A percentile compares a stretch with the other conserved stretches of the same genome.
These are phyloP conservation scores for Tuberolachnus salignus DNA, from an alignment of 2,888 invertebrate genomes.

Conservation along the genomic window DNA sequence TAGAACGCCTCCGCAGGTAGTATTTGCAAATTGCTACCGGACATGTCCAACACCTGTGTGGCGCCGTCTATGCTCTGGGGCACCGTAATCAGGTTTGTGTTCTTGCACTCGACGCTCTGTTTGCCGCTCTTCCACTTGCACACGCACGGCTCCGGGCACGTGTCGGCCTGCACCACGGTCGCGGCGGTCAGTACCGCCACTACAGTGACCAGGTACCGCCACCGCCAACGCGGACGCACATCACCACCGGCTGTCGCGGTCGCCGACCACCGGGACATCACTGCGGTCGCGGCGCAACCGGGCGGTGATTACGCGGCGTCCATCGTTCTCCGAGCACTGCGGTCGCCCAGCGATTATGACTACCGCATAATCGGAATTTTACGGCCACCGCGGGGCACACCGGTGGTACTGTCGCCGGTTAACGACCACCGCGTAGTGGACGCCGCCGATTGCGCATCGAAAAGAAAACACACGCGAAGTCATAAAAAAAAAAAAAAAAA, in stretches of 20 bases:
- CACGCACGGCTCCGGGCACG: slow-evolving; percentile 77
- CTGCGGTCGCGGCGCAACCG: background rate
- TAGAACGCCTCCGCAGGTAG: slow-evolving; percentile 83
- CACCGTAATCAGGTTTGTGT: slow-evolving; percentile 80
- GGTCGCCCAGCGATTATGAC: background rate
- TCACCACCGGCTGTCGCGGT: background rate
- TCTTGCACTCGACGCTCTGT: slow-evolving; percentile 88
- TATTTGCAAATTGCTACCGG: slow-evolving; percentile 84
- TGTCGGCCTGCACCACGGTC: slow-evolving; percentile 49
- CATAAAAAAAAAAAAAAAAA: background rate
- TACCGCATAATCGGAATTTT: background rate
- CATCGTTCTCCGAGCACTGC: background rate
- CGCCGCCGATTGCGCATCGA: background rate
- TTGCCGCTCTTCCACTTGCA: slow-evolving; percentile 96
- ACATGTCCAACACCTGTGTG: slow-evolving; percentile 89
- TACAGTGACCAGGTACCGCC: background rate
- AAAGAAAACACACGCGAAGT: background rate
- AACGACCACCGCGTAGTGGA: background rate
- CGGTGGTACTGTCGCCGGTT: background rate
- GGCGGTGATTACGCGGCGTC: background rate
- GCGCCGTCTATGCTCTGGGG: slow-evolving; percentile 85
- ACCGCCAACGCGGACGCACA: background rate
- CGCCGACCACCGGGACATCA: background rate
- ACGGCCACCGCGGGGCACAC: background rate
- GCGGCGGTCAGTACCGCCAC: slow-evolving; percentile 12